Evolutionary conservation across 2,113 vertebrate species (phyloP).

Genomic region (Chaetodon auriga): DNA sequence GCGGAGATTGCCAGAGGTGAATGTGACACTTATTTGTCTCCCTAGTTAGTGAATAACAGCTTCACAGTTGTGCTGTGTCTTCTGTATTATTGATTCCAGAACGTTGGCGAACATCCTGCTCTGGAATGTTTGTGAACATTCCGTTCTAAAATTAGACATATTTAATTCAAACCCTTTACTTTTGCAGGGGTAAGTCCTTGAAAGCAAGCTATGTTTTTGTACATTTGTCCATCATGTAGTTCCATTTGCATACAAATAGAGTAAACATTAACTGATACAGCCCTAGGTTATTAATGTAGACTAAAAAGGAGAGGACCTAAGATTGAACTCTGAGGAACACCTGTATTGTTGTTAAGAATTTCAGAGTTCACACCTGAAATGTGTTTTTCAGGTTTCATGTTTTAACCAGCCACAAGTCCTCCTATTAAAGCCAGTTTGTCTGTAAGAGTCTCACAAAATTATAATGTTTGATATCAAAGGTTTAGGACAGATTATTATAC

Average conservation of each 20-base stretch:
- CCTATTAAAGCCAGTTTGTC: not conserved
- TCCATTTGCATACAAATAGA: too few relatives aligned
- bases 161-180: not conserved
- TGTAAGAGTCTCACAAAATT: not conserved
- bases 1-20: constrained; percentile 97
- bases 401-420: not conserved
- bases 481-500: not conserved
- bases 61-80: too few relatives aligned
- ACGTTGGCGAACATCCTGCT: too few relatives aligned
- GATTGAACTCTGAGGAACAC: not conserved
- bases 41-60: not conserved
- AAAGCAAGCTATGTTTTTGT: not conserved
- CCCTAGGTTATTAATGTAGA: not conserved
- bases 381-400: not conserved
- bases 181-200: not conserved
- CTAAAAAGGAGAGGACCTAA: not conserved
- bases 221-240: too few relatives aligned
- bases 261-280: too few relatives aligned
- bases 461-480: not conserved
- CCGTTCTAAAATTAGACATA: too few relatives aligned
- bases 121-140: too few relatives aligned
- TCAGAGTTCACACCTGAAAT: too few relatives aligned
- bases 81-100: not conserved
- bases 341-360: not conserved
- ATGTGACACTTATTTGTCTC: not conserved